phyloP scores from a whole-genome alignment of 2,888 invertebrate genomes.

The Ophioninae sp. region DNA sequence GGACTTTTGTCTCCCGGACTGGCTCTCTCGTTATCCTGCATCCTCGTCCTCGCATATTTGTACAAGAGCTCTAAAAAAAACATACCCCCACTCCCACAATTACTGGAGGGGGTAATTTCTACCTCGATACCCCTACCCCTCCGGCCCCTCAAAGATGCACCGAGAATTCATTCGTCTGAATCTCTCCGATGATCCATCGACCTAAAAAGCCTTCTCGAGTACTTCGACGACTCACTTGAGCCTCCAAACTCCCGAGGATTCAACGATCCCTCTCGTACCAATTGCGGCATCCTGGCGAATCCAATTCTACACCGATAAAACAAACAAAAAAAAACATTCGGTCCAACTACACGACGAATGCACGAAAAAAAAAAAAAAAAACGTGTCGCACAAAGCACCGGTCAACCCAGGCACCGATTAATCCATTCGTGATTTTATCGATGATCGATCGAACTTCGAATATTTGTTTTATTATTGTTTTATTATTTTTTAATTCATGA shows the following conservation, averaged over 20 bases:
- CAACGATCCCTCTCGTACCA: constrained; percentile 2
- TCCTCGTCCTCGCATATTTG: background rate
- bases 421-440: constrained; percentile 19
- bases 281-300: constrained; percentile 6
- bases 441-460: too few relatives aligned
- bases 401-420: background rate
- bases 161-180: constrained; percentile 7
- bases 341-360: too few relatives aligned
- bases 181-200: constrained; percentile 35
- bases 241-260: constrained; percentile 17
- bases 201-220: constrained; percentile 22
- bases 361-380: constrained; percentile 33
- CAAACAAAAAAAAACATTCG: background rate
- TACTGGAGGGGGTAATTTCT: too few relatives aligned
- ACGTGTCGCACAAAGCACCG: background rate
- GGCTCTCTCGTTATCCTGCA: constrained; percentile 19
- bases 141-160: constrained; percentile 21
- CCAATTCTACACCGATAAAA: constrained; percentile 9
- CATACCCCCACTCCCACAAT: background rate
- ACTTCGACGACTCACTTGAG: background rate
- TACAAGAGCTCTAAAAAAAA: background rate
- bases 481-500: too few relatives aligned
- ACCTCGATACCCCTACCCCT: background rate
- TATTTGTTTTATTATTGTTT: too few relatives aligned
- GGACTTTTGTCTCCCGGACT: constrained; percentile 28